A percentile compares a stretch with the other conserved stretches of the same genome.
These are phyloP conservation scores for Sebastiscus tertius DNA, from an alignment of 2,797 vertebrate species.

Conservation along the genomic window DNA sequence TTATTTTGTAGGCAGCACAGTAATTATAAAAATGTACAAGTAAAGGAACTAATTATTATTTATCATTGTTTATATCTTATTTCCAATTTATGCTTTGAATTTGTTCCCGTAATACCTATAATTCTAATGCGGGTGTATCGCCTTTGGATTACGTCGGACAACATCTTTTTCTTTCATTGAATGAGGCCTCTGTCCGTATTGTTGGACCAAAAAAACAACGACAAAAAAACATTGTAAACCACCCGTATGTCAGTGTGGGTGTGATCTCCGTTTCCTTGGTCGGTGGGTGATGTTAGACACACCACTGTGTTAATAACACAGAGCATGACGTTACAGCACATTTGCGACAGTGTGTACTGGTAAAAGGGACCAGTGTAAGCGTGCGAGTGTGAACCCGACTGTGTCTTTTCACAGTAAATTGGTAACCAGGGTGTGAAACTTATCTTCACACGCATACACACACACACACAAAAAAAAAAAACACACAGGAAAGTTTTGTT, in stretches of 20 bases:
- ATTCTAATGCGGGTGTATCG: not conserved
- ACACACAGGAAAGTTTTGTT: not conserved
- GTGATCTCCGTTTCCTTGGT: conserved; percentile 43
- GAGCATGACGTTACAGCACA: conserved; percentile 63
- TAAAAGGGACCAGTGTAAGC: conserved; percentile 21
- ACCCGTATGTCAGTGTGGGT: conserved; percentile 43
- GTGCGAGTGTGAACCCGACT: conserved; percentile 50
- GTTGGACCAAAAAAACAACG: conserved; percentile 11
- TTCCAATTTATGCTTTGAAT: not conserved
- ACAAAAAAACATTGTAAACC: conserved; percentile 14
- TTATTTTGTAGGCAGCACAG: not conserved
- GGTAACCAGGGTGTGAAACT: conserved; percentile 52
- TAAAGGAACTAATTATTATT: not conserved
- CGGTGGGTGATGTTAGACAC: conserved; percentile 44
- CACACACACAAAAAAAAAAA: not conserved
- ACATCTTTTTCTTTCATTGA: conserved; percentile 3
- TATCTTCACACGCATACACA: conserved; percentile 23
- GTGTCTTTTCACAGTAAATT: conserved; percentile 50
- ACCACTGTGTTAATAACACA: conserved; percentile 65
- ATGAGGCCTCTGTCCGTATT: conserved; percentile 29
- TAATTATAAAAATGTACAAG: not conserved
- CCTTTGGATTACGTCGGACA: not conserved
- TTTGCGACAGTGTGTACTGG: conserved; percentile 43
- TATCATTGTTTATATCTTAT: not conserved
- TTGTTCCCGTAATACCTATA: not conserved